Percentiles rank a stretch among this genome's conserved stretches.
Evolutionary conservation across 2,888 invertebrate genomes (phyloP).

Genomic region (Heliconius hortense): DNA sequence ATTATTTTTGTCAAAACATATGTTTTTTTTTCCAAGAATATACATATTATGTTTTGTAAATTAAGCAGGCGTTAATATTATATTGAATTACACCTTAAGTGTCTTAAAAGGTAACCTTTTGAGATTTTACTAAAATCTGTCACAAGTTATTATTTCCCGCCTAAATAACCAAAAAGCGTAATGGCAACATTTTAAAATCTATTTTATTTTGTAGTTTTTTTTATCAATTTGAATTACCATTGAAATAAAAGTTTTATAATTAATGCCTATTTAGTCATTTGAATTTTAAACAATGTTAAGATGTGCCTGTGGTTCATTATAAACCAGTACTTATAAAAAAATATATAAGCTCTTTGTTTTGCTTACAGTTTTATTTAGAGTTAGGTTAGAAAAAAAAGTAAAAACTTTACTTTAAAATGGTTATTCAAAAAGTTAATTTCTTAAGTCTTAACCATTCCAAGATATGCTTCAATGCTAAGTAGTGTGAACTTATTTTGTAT

Average conservation of each 20-base stretch:
- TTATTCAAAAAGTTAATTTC: slow-evolving; percentile 23
- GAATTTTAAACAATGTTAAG: slow-evolving; percentile 7
- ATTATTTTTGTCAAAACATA: neutral
- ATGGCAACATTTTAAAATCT: slow-evolving; percentile 16
- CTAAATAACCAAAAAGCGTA: slow-evolving; percentile 17
- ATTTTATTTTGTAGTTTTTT: neutral
- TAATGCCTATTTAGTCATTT: slow-evolving; percentile 5
- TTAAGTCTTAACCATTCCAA: slow-evolving; percentile 61
- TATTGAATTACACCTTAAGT: slow-evolving; percentile 14
- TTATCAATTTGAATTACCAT: slow-evolving; percentile 12
- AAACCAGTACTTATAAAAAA: neutral
- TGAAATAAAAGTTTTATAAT: slow-evolving; percentile 10
- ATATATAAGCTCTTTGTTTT: neutral
- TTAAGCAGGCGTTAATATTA: slow-evolving; percentile 4
- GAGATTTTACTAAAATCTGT: slow-evolving; percentile 1
- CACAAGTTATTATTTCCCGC: slow-evolving; percentile 13
- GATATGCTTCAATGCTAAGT: slow-evolving; percentile 49
- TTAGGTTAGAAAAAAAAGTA: neutral
- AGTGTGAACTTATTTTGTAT: slow-evolving; percentile 51
- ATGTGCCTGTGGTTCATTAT: neutral
- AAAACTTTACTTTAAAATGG: neutral
- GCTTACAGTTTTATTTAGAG: slow-evolving; percentile 1
- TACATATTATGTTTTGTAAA: neutral
- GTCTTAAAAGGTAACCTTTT: slow-evolving; percentile 5
- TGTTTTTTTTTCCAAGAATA: too few relatives aligned